These are phyloP conservation scores for Elegia similella DNA, from an alignment of 2,888 invertebrate genomes.

Conservation along the genomic window DNA sequence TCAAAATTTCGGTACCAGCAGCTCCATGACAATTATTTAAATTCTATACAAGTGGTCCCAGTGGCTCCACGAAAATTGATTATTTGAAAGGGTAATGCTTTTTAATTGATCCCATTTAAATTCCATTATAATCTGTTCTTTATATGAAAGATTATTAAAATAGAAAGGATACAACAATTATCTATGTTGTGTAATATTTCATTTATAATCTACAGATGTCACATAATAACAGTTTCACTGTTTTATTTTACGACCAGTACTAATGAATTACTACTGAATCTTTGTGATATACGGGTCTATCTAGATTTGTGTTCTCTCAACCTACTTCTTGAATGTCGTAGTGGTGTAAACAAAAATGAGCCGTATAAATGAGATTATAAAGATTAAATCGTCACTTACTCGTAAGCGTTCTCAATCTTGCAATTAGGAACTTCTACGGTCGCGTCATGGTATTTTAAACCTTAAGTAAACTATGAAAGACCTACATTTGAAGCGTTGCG, in stretches of 20 bases:
- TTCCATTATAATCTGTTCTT: no score
- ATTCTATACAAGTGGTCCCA: no score
- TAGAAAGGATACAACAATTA: no score
- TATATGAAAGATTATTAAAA: no score
- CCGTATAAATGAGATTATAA: constrained; percentile 55
- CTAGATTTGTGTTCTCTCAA: constrained; percentile 76
- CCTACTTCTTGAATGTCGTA: constrained; percentile 75
- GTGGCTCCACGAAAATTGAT: no score
- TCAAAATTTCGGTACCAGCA: no score
- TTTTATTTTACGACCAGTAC: constrained; percentile 15
- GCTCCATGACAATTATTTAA: no score
- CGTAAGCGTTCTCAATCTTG: constrained; percentile 68
- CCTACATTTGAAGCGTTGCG: constrained; percentile 39
- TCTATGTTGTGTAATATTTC: no score
- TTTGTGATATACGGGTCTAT: constrained; percentile 74
- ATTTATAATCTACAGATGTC: no score
- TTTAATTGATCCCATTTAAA: no score
- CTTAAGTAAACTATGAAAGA: constrained; percentile 47
- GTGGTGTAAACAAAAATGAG: constrained; percentile 53
- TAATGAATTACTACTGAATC: constrained; percentile 66
- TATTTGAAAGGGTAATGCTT: no score
- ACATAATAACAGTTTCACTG: neutral
- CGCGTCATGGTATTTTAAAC: constrained; percentile 52
- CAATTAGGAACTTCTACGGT: constrained; percentile 66
- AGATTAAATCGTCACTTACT: constrained; percentile 61